A percentile compares a stretch with the other conserved stretches of the same genome.
Evolutionary conservation across 1,140 invertebrate species (phyloP).

Genomic region (Cecropterus lyciades): DNA sequence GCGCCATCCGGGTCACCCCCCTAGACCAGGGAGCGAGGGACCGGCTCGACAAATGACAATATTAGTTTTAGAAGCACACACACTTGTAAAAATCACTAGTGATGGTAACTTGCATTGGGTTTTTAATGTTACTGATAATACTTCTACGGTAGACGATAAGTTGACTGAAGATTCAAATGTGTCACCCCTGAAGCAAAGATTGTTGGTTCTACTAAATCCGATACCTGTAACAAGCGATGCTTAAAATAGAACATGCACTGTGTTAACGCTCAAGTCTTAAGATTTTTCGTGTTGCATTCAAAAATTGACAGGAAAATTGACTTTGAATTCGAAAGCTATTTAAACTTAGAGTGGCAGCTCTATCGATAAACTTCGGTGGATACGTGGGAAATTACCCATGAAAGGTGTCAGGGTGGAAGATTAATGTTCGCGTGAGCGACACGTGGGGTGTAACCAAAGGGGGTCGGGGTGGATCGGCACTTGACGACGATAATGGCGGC

Average conservation of each 20-base stretch:
- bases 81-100: conserved; percentile 28
- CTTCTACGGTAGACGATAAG: too few relatives aligned
- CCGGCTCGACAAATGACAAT: conserved; percentile 22
- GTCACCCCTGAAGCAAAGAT: too few relatives aligned
- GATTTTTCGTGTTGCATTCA: background rate
- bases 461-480: conserved; percentile 47
- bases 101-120: conserved; percentile 6
- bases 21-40: conserved; percentile 10
- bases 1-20: conserved; percentile 79
- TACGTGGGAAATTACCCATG: conserved; percentile 54
- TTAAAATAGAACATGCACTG: background rate
- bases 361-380: conserved; percentile 52
- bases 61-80: conserved; percentile 15
- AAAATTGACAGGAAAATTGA: conserved; percentile 19
- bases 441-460: conserved; percentile 55
- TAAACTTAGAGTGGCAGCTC: conserved; percentile 42
- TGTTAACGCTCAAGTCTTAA: too few relatives aligned
- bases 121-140: background rate
- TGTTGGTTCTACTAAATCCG: too few relatives aligned
- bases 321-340: conserved; percentile 38
- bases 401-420: conserved; percentile 66
- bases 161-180: too few relatives aligned
- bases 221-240: too few relatives aligned
- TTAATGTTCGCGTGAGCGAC: conserved; percentile 78
- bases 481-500: conserved; percentile 58